Evolutionary conservation across 2,888 invertebrate species (phyloP), one percentile per base, ranked within the genome.

Genomic region (Plagodis dolabraria): DNA sequence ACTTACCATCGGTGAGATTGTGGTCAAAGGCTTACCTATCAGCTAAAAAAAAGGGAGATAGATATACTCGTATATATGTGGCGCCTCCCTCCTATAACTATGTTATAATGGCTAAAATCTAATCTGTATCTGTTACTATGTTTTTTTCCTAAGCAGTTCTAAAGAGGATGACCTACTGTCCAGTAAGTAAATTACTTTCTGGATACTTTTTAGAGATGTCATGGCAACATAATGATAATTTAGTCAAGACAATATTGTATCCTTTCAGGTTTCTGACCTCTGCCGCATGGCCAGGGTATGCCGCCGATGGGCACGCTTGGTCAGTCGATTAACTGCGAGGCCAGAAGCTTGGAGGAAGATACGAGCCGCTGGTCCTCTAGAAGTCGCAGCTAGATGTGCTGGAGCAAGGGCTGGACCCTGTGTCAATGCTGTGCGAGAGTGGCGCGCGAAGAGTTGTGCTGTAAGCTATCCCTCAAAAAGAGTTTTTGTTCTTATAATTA

Each of bases 251-350:
- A 33, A 10, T 1, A 46, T 9, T 47, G 0, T 33, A 38, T 45
- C 4, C n/a, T 76, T 79, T 0, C 72, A 92, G 92, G 86, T 91
- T 33, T 86, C 90, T 33, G 92, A 92, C 55, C 95, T 73, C 77
- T 96, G 85, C 91, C 95, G 73, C 2, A 86, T 92, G 86, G 85
- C 91, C 0, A 79, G 90, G 0, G 92, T 92, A 0, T 92, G 92
- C 54, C 81, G 92, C 0, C 80, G 92, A 5, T 92, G 92, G 92
- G 85, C 90, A 9, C 76, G 92, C 10, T 80, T 92, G 38, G 84
- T 85, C 44, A 73, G 86, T 5, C 74, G 91, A n/a, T 69, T 91
- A 48, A 80, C 86, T 7, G 74, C 87, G 0, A 75, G 86, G 64
- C 89, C 91, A 0, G 92, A 87, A 49, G 85, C 82, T 2, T 92